phyloP scores from a whole-genome alignment of 1,140 invertebrate species.

The Sinella curviseta region DNA sequence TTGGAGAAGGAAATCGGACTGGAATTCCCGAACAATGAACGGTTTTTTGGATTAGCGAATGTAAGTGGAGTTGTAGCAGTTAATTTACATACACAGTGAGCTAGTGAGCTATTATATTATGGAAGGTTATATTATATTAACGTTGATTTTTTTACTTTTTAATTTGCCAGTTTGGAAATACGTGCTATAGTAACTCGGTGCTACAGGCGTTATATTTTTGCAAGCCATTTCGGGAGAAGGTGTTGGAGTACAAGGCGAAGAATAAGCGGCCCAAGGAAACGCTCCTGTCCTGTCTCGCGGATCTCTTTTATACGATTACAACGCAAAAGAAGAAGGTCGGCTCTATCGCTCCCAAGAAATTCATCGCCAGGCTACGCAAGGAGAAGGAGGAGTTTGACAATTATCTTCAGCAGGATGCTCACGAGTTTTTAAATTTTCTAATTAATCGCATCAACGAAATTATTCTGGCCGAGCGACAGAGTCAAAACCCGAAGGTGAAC shows the following conservation, averaged over 20 bases:
- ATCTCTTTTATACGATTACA: slow-evolving; percentile 97
- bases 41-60: slow-evolving; percentile 98
- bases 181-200: slow-evolving; percentile 99
- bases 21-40: slow-evolving; percentile 96
- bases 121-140: too few relatives aligned
- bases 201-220: slow-evolving; percentile 99
- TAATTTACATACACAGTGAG: slow-evolving; percentile 8
- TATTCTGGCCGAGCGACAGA: slow-evolving; percentile 79
- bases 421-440: slow-evolving; percentile 98
- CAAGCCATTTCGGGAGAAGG: slow-evolving; percentile 96
- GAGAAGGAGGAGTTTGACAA: slow-evolving; percentile 99
- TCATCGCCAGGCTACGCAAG: slow-evolving; percentile 95
- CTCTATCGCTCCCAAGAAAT: slow-evolving; percentile 98
- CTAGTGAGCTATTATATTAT: too few relatives aligned
- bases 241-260: slow-evolving; percentile 96
- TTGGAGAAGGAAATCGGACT: slow-evolving; percentile 96
- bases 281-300: slow-evolving; percentile 92
- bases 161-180: slow-evolving; percentile 94
- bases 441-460: slow-evolving; percentile 96
- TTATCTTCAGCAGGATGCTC: slow-evolving; percentile 99
- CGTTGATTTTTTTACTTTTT: neutral
- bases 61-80: too few relatives aligned
- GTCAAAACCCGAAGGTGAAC: slow-evolving; percentile 63
- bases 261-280: slow-evolving; percentile 98
- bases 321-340: slow-evolving; percentile 99